A percentile compares a stretch with the other conserved stretches of the same genome.
Evolutionary conservation across 2,888 invertebrate genomes (phyloP).

Genomic region (Tachystola acroxantha): DNA sequence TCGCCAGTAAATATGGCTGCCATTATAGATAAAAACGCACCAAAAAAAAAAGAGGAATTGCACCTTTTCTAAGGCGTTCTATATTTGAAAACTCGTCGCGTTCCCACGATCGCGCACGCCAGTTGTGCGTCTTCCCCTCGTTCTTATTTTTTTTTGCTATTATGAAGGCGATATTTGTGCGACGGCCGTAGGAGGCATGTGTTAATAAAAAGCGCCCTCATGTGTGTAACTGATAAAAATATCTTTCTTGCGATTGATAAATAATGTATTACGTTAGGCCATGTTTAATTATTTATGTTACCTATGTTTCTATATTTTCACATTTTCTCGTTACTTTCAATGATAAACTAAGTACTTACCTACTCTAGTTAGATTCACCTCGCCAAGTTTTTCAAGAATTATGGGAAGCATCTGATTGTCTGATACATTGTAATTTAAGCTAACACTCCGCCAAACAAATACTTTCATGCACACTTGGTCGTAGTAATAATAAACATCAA

Average conservation of each 20-base stretch:
- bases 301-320: too few relatives aligned
- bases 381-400: too few relatives aligned
- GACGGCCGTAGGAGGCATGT: conserved; percentile 40
- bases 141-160: conserved; percentile 52
- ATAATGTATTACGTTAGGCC: conserved; percentile 12
- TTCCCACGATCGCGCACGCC: conserved; percentile 77
- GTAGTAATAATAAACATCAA: conserved; percentile 56
- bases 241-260: conserved; percentile 14
- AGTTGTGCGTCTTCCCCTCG: conserved; percentile 70
- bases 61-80: conserved; percentile 76
- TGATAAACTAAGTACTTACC: not conserved
- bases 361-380: too few relatives aligned
- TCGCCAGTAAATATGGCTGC: conserved; percentile 44
- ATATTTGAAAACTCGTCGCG: conserved; percentile 70
- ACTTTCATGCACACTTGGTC: conserved; percentile 51
- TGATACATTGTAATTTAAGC: too few relatives aligned
- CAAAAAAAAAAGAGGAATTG: conserved; percentile 65
- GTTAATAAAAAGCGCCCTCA: conserved; percentile 21
- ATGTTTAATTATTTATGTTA: not conserved
- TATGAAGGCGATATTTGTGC: conserved; percentile 54
- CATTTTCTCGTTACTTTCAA: not conserved
- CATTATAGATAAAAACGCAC: conserved; percentile 59
- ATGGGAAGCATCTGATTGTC: too few relatives aligned
- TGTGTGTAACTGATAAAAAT: conserved; percentile 4
- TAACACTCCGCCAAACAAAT: conserved; percentile 39